These are phyloP conservation scores for Corticium candelabrum DNA, from an alignment of 37 sponge, comb jelly and placozoan species.

Conservation along the genomic window DNA sequence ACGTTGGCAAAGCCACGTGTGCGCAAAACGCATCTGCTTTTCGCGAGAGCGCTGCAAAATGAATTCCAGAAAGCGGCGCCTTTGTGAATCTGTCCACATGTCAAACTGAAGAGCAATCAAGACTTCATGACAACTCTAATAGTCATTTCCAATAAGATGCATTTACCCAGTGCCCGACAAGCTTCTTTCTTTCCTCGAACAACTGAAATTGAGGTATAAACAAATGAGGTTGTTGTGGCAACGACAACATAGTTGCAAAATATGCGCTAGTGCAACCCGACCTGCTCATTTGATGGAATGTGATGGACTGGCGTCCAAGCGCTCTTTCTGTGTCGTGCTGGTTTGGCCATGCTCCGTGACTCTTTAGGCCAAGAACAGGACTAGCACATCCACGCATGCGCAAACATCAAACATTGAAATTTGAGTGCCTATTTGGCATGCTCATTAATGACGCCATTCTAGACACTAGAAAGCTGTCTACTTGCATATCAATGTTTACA, in stretches of 20 bases:
- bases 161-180: slow-evolving; percentile 8
- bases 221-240: neutral
- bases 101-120: slow-evolving; percentile 6
- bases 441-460: too few relatives aligned
- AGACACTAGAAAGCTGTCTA: too few relatives aligned
- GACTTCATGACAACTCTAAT: neutral
- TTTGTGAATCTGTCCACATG: slow-evolving; percentile 14
- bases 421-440: too few relatives aligned
- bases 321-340: slow-evolving; percentile 25
- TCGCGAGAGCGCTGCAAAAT: neutral
- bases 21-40: neutral
- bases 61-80: slow-evolving; percentile 8
- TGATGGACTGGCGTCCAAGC: slow-evolving; percentile 54
- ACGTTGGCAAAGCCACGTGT: neutral
- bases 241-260: neutral
- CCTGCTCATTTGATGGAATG: slow-evolving; percentile 41
- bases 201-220: neutral
- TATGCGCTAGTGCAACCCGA: neutral
- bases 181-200: neutral
- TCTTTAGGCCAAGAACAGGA: too few relatives aligned
- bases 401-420: too few relatives aligned
- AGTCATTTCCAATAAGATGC: neutral
- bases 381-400: too few relatives aligned
- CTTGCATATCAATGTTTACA: too few relatives aligned
- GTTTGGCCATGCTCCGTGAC: too few relatives aligned